A percentile compares a stretch with the other conserved stretches of the same genome.
phyloP scores from a whole-genome alignment of 2,797 vertebrate species.

The Babyrousa celebensis region DNA sequence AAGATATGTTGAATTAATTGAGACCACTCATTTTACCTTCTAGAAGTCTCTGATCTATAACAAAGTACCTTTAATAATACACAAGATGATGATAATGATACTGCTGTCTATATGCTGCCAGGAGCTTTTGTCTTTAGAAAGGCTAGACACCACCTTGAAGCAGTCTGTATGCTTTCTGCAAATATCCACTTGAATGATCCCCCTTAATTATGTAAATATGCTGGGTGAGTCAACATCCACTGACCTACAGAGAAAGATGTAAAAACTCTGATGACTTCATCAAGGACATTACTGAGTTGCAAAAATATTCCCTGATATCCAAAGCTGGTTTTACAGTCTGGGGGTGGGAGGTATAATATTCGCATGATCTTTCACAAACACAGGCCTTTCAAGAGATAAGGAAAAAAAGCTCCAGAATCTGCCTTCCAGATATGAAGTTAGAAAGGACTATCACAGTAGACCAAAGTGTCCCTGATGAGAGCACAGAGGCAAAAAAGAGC shows the following conservation, averaged over 20 bases:
- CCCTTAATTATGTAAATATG: constrained; percentile 73
- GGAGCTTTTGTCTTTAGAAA: constrained; percentile 21
- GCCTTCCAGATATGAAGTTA: neutral
- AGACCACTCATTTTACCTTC: neutral
- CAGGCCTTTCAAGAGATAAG: neutral
- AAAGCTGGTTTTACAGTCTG: neutral
- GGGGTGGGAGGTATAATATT: neutral
- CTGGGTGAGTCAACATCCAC: constrained; percentile 43
- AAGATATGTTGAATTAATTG: neutral
- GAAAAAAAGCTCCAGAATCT: neutral
- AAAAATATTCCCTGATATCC: neutral
- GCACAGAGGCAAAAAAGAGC: neutral
- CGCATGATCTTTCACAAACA: neutral
- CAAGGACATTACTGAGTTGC: constrained; percentile 21
- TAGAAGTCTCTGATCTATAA: neutral
- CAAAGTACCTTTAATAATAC: neutral
- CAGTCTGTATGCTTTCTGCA: constrained; percentile 26
- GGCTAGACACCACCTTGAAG: constrained; percentile 54
- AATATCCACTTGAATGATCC: constrained; percentile 47
- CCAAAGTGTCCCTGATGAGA: neutral
- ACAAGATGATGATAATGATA: constrained; percentile 19
- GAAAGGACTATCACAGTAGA: neutral
- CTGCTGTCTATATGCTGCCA: neutral
- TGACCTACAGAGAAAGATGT: constrained; percentile 42
- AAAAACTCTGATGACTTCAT: constrained; percentile 50